Percentiles rank a stretch among this genome's conserved stretches.
These are phyloP conservation scores for Agrotis segetum DNA, from an alignment of 2,888 invertebrate species.

Conservation along the genomic window DNA sequence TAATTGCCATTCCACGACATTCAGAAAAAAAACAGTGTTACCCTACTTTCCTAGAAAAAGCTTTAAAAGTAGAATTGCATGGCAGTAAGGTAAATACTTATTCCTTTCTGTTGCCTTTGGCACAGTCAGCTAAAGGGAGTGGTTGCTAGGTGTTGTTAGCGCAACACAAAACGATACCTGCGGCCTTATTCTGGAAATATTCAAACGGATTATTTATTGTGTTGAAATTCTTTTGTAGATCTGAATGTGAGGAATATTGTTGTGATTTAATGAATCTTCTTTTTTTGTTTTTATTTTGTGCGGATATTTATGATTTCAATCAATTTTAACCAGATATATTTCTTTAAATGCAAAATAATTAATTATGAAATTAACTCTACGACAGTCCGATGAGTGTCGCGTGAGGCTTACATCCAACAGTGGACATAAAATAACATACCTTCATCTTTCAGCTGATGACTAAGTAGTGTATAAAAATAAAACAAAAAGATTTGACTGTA, in stretches of 20 bases:
- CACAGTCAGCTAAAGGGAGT: slow-evolving; percentile 54
- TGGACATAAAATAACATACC: too few species aligned
- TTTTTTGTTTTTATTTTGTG: too few species aligned
- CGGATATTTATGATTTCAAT: too few species aligned
- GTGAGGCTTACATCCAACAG: too few species aligned
- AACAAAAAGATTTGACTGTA: too few species aligned
- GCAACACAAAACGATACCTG: slow-evolving; percentile 64
- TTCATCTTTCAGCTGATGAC: too few species aligned
- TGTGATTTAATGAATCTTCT: too few species aligned
- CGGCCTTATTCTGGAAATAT: slow-evolving; percentile 62
- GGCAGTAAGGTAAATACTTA: slow-evolving; percentile 16
- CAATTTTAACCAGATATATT: too few species aligned
- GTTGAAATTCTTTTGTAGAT: neutral
- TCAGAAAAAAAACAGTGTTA: neutral
- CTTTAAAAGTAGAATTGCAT: slow-evolving; percentile 26
- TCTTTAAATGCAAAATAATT: too few species aligned
- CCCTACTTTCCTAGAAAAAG: neutral
- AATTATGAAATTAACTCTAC: too few species aligned
- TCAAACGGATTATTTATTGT: neutral
- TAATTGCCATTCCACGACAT: neutral
- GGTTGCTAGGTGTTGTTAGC: slow-evolving; percentile 65
- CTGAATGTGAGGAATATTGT: neutral
- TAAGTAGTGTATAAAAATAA: too few species aligned
- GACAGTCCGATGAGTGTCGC: too few species aligned
- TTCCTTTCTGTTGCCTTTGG: slow-evolving; percentile 35